Base-by-base conservation (phyloP, 1,140 invertebrate species). In the Tetraneura akinire region DNA sequence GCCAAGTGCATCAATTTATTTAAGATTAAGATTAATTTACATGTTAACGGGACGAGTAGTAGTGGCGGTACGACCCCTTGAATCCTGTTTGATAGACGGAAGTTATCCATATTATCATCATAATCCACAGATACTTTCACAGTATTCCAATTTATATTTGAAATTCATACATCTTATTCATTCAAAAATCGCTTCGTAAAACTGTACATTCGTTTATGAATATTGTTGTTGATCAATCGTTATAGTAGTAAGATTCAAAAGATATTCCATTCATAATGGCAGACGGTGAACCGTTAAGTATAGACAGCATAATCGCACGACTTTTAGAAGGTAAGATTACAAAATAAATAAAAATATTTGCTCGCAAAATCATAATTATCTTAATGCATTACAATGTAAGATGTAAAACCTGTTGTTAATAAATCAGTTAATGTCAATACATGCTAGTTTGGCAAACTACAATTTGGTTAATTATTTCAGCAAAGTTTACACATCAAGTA, bases 301-400 rank as follows among this genome's bases (percentile, higher is more conserved):
- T 83, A 57, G 83, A 84, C 80, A 83, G 81, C 66, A 83, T 84
- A 51, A 84, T 84, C 23, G 82, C 83, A 18, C 81, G 83, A 66
- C 80, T 84, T 5, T 78, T 84, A 23, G 83, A 84, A 83, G 83
- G 83, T 83, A 53, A 81, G 71, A 26, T 64, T 70, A 8, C 1
- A 4, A 45, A 21, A 21, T 37, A 68, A 45, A 37, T 9, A 16
- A 11, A 64, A 18, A 4, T 2, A 37, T n/a, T n/a, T n/a, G n/a
- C n/a, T n/a, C n/a, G n/a, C n/a, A n/a, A n/a, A n/a, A n/a, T n/a
- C n/a, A n/a, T n/a, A n/a, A n/a, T n/a, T n/a, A n/a, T n/a, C n/a
- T n/a, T n/a, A n/a, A n/a, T n/a, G n/a, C n/a, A n/a, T n/a, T n/a
- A n/a, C n/a, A n/a, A n/a, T n/a, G n/a, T n/a, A n/a, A n/a, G n/a